A percentile compares a stretch with the other conserved stretches of the same genome.
These are phyloP conservation scores for Myocastor coypus DNA, from an alignment of 2,113 vertebrate species.

Conservation along the genomic window DNA sequence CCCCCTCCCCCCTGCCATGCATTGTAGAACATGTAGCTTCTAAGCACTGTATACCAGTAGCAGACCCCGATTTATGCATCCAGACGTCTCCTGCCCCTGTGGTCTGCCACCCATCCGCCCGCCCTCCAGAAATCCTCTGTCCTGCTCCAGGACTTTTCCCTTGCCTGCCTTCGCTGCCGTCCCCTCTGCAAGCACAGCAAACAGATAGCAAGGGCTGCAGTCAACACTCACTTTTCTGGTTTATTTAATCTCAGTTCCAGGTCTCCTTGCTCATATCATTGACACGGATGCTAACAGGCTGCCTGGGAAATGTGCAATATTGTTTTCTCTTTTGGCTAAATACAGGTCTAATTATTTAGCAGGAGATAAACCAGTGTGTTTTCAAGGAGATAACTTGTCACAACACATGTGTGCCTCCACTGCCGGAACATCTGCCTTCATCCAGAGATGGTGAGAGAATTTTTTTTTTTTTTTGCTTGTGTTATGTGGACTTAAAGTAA, in stretches of 20 bases:
- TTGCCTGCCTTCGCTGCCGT: rapidly evolving
- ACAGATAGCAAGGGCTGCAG: rapidly evolving
- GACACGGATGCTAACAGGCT: neutral
- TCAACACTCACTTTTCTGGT: neutral
- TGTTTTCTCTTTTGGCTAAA: conserved; percentile 51
- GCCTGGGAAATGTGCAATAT: neutral
- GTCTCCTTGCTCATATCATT: neutral
- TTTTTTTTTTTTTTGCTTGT: conserved; percentile 6
- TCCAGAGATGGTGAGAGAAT: neutral
- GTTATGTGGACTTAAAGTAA: conserved; percentile 37
- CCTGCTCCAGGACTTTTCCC: neutral
- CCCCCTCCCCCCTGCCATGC: too few relatives aligned
- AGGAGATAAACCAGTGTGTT: conserved; percentile 48
- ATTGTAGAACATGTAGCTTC: neutral
- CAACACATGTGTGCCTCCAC: neutral
- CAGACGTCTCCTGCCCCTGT: neutral
- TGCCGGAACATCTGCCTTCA: neutral
- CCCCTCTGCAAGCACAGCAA: neutral
- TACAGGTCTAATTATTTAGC: conserved; percentile 16
- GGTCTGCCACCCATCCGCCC: rapidly evolving
- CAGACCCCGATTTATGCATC: neutral
- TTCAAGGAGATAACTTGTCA: conserved; percentile 49
- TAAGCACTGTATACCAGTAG: neutral
- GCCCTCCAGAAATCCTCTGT: neutral
- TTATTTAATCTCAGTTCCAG: neutral